Conservation (phyloP, 2,888 invertebrate genomes). For the Margaritifera margaritifera region DNA sequence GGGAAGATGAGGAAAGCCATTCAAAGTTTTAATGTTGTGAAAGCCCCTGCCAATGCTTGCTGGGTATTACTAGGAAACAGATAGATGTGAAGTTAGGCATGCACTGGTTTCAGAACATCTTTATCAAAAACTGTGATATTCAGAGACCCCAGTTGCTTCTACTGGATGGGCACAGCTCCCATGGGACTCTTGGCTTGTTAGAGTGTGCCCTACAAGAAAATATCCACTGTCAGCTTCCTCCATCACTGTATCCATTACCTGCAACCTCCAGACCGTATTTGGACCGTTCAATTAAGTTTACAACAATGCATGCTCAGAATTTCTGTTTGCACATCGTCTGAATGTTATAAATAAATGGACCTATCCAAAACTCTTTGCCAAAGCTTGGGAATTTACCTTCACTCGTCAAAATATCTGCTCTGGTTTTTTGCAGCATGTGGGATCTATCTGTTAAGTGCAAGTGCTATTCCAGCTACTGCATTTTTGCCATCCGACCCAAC, state of each 20-base stretch:
- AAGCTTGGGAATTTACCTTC: conserved; percentile 24
- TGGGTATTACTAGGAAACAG: conserved; percentile 42
- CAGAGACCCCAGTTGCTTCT: conserved; percentile 47
- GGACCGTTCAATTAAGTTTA: too few relatives aligned
- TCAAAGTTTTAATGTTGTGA: conserved; percentile 33
- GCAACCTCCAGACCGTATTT: too few relatives aligned
- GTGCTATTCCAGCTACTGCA: conserved; percentile 11
- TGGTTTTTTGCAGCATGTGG: conserved; percentile 28
- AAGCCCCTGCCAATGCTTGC: conserved; percentile 29
- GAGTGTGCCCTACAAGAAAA: conserved; percentile 35
- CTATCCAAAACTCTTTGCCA: conserved; percentile 17
- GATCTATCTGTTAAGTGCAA: conserved; percentile 19
- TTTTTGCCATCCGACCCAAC: conserved; percentile 23
- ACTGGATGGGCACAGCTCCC: conserved; percentile 43
- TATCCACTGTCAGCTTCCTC: conserved; percentile 7
- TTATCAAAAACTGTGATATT: conserved; percentile 37
- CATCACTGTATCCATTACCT: too few relatives aligned
- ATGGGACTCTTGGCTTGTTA: conserved; percentile 38
- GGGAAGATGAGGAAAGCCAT: conserved; percentile 31
- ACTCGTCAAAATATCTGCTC: conserved; percentile 27
- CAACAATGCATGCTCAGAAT: conserved; percentile 18
- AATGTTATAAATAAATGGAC: conserved; percentile 29
- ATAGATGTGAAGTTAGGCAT: conserved; percentile 41
- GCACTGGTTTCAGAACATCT: conserved; percentile 43
- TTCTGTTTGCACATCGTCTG: conserved; percentile 15